These are phyloP conservation scores for Brachionus asplanchnoidis DNA, from an alignment of 1,140 invertebrate species.

Conservation along the genomic window DNA sequence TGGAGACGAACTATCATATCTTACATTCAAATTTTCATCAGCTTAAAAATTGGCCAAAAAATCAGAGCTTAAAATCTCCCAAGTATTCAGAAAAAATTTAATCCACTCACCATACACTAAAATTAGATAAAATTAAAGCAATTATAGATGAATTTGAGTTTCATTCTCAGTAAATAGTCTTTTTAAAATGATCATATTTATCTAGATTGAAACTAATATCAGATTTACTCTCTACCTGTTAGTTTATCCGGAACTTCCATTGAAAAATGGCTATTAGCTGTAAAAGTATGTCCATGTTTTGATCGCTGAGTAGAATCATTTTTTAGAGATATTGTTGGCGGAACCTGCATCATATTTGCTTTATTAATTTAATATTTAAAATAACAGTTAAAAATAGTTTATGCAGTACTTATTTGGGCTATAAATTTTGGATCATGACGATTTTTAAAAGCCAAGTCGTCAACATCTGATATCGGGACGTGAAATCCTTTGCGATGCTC, in stretches of 20 bases:
- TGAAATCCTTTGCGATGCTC: background rate
- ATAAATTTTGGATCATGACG: constrained; percentile 27
- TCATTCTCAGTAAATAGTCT: background rate
- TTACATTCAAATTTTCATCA: background rate
- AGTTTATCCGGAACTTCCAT: constrained; percentile 38
- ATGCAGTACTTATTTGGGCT: constrained; percentile 2
- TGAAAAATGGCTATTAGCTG: background rate
- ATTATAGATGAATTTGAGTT: background rate
- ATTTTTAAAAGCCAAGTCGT: constrained; percentile 32
- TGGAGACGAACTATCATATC: background rate
- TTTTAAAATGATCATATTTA: background rate
- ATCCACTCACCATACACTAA: background rate
- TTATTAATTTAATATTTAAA: background rate
- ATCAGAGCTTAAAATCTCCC: too few relatives aligned
- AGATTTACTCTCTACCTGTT: background rate
- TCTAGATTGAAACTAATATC: background rate
- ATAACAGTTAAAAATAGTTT: background rate
- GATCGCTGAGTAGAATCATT: background rate
- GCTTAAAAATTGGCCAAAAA: background rate
- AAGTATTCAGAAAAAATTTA: background rate
- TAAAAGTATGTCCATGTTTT: background rate
- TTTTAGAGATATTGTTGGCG: constrained; percentile 11
- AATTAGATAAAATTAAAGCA: background rate
- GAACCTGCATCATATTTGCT: constrained; percentile 40
- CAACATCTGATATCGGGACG: constrained; percentile 17